A percentile compares a stretch with the other conserved stretches of the same genome.
Conservation (phyloP, 1,140 invertebrate genomes). For the Orius insidiosus region DNA sequence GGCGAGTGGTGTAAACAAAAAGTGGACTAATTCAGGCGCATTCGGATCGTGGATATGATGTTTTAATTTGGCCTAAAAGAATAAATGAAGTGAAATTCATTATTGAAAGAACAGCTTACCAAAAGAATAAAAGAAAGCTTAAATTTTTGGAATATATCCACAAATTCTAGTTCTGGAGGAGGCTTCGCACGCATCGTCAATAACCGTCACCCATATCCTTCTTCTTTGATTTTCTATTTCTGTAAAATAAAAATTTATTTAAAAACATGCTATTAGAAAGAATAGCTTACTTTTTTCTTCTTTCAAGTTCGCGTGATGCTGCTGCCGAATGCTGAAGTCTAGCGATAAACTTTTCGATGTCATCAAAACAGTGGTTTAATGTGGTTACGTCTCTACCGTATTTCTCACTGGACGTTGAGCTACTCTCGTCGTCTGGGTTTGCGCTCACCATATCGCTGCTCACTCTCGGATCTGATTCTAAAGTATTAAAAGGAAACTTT, state of each 20-base stretch:
- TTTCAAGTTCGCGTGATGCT: conserved; percentile 80
- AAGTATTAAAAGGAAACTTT: conserved; percentile 8
- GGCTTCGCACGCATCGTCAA: conserved; percentile 86
- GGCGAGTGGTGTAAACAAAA: conserved; percentile 91
- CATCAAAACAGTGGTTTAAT: conserved; percentile 94
- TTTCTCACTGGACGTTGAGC: conserved; percentile 63
- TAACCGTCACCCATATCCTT: conserved; percentile 77
- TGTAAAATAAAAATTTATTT: too few relatives aligned
- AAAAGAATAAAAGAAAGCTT: conserved; percentile 96
- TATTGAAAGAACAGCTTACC: conserved; percentile 18
- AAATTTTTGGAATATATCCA: conserved; percentile 98
- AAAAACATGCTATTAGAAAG: too few relatives aligned
- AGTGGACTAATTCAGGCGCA: conserved; percentile 95
- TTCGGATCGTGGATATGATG: conserved; percentile 98
- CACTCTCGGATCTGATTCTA: conserved; percentile 17
- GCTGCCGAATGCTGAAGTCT: conserved; percentile 90
- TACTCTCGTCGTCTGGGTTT: conserved; percentile 42
- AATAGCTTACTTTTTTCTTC: conserved; percentile 59
- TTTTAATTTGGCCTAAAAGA: conserved; percentile 67
- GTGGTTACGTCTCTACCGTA: conserved; percentile 73
- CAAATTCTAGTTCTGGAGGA: conserved; percentile 86
- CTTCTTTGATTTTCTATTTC: conserved; percentile 53
- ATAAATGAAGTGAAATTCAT: not conserved
- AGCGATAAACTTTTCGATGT: conserved; percentile 97
- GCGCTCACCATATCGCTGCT: conserved; percentile 18